Evolutionary conservation across 2,113 vertebrate species (phyloP).

Genomic region (Pagrus major): DNA sequence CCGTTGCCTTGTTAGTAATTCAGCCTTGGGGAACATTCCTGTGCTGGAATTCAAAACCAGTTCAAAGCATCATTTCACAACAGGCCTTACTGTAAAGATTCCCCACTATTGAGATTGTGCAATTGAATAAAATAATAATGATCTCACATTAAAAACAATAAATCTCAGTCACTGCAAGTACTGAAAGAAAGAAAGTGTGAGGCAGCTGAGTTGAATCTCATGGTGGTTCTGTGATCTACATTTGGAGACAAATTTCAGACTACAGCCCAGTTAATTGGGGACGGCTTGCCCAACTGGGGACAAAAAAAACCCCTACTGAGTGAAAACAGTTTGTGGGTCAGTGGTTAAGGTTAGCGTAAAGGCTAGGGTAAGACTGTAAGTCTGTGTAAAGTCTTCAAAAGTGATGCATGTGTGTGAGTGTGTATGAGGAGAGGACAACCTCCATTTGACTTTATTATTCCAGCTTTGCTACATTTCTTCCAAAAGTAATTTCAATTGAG

Average conservation of each 20-base stretch:
- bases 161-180: not conserved
- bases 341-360: too few species aligned
- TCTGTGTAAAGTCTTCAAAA: too few species aligned
- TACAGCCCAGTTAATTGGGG: too few species aligned
- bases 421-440: not conserved
- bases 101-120: not conserved
- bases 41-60: not conserved
- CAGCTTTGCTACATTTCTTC: not conserved
- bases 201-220: not conserved
- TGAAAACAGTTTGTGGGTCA: too few species aligned
- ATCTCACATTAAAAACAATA: not conserved
- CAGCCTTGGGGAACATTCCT: conserved; percentile 23
- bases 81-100: not conserved
- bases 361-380: too few species aligned
- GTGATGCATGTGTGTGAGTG: not conserved
- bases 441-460: not conserved
- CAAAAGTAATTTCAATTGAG: not conserved
- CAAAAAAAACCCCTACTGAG: too few species aligned
- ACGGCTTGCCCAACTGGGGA: too few species aligned
- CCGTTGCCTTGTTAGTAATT: not conserved
- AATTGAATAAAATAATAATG: not conserved
- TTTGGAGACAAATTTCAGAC: too few species aligned
- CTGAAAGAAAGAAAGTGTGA: not conserved
- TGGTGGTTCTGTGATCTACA: not conserved
- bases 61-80: not conserved